Evolutionary conservation across 2,113 vertebrate genomes (phyloP).

Genomic region (Caloenas nicobarica): DNA sequence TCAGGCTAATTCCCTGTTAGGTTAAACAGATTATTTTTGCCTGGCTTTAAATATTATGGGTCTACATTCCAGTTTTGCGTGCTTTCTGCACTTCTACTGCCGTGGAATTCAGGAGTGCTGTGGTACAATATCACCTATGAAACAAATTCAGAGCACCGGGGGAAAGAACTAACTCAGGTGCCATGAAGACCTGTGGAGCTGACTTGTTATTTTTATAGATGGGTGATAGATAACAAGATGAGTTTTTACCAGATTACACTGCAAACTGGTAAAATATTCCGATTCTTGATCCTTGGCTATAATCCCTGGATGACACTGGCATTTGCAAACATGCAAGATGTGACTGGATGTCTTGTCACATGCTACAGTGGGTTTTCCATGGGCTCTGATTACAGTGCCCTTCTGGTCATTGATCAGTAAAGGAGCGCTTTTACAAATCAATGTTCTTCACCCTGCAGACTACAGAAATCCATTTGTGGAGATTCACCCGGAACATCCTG

Average conservation of each 20-base stretch:
- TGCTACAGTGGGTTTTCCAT: fast-evolving
- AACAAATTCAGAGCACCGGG: neutral
- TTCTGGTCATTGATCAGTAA: neutral
- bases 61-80: neutral
- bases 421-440: neutral
- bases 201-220: neutral
- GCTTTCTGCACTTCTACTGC: neutral
- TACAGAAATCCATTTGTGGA: slow-evolving; percentile 80
- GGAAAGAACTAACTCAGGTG: neutral
- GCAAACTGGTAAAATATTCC: neutral
- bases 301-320: neutral
- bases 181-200: neutral
- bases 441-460: slow-evolving; percentile 68
- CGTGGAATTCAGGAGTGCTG: neutral
- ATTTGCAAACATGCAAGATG: neutral
- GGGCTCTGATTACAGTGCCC: neutral
- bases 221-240: neutral
- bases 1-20: neutral
- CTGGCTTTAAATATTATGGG: neutral
- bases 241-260: neutral
- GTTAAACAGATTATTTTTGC: neutral
- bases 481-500: neutral
- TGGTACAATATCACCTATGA: neutral
- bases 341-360: neutral
- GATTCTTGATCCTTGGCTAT: neutral